Evolutionary conservation across 2,888 invertebrate species (phyloP).

Genomic region (Andrena chrysosceles): DNA sequence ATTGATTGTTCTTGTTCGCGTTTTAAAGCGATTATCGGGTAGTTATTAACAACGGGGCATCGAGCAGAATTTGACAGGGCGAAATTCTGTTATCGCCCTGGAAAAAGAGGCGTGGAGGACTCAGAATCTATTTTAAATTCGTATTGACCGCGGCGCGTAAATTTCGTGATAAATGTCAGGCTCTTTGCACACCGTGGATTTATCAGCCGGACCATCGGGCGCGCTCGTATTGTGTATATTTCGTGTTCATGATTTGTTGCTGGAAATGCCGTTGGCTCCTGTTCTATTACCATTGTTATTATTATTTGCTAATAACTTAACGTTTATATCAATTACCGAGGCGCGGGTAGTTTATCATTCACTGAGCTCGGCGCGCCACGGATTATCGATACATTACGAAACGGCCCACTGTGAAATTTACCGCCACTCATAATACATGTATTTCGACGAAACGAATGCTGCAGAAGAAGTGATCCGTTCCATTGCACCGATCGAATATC

Average conservation of each 20-base stretch:
- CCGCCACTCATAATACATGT: conserved; percentile 16
- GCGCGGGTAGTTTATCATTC: conserved; percentile 35
- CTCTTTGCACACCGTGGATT: conserved; percentile 32
- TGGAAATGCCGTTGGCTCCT: conserved; percentile 22
- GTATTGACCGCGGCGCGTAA: conserved; percentile 18
- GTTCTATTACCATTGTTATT: conserved; percentile 36
- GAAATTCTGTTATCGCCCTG: background rate
- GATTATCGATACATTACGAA: conserved; percentile 18
- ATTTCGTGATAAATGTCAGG: conserved; percentile 51
- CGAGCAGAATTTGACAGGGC: background rate
- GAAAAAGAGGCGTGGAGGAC: background rate
- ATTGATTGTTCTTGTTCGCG: background rate
- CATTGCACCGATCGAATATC: conserved; percentile 11
- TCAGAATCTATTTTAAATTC: conserved; percentile 36
- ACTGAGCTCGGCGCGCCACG: conserved; percentile 4
- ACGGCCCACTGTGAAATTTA: conserved; percentile 34
- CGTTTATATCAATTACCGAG: conserved; percentile 58
- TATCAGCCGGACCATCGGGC: conserved; percentile 10
- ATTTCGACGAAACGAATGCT: conserved; percentile 30
- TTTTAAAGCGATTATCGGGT: background rate
- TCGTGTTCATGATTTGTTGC: conserved; percentile 31
- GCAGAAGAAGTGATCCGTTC: conserved; percentile 15
- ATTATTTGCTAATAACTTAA: conserved; percentile 49
- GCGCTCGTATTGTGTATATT: conserved; percentile 25
- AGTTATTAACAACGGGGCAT: background rate